Base-by-base conservation (phyloP, 2,888 invertebrate genomes). In the Epinotia demarniana region DNA sequence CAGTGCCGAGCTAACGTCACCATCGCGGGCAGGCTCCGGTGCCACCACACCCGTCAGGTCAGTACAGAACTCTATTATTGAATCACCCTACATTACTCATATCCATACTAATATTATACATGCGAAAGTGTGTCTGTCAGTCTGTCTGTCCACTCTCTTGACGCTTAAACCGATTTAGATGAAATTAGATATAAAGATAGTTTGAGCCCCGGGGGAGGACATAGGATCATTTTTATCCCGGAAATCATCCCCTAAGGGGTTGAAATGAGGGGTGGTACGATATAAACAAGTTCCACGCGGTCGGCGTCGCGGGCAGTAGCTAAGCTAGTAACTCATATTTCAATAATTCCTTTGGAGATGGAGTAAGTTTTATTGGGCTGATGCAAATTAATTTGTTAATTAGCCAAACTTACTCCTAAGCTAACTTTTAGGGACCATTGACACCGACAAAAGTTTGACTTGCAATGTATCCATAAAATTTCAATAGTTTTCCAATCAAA, bases 31-130 rank as follows among this genome's bases (percentile, higher is more conserved):
- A 57, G 97, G 97, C 76, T 98, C 97, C 0, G 98, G 98, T 8
- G 98, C 98, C 72, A 98, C 98, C 79, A 99, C 99, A 73, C 99
- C 99, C 68, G 98, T 99, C 80, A 96, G 95, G 97, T 93, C 96
- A 86, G 19, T 60, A n/a, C 16, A 46, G 60, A 60, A 46, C 58
- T 46, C 8, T n/a, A n/a, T 23, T 33, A 9, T 43, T 46, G 5
- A 4, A 60, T 69, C 69, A 69, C 46, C 46, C 46, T 12, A 23
- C 69, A 61, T 61, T 46, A 46, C 64, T 49, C 64, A 27, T 46
- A 13, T 27, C 23, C 23, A 27, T 27, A 27, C 23, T 27, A 27
- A 27, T 27, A 27, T 27, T 27, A 27, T 27, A 27, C 23, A 27
- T 27, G 23, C 23, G 23, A 27, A 27, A 27, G 3, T 27, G 23